These are phyloP conservation scores for Aquatica leii DNA, from an alignment of 2,888 invertebrate species.

Conservation along the genomic window DNA sequence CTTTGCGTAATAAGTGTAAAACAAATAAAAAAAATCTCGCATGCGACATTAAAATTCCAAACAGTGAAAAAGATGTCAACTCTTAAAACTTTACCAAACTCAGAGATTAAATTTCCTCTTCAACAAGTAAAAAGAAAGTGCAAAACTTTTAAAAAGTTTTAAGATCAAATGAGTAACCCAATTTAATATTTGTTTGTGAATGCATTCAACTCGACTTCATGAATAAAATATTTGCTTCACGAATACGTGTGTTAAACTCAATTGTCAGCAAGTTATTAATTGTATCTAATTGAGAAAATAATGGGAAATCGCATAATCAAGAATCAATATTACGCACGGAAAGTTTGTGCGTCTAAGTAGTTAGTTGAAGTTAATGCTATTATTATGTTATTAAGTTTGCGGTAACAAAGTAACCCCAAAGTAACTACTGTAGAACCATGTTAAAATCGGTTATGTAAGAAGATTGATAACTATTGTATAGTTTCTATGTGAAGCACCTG, in stretches of 20 bases:
- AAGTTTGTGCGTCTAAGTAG: slow-evolving; percentile 16
- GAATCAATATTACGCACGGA: neutral
- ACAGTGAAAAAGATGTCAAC: slow-evolving; percentile 19
- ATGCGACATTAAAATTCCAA: slow-evolving; percentile 11
- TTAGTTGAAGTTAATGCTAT: slow-evolving; percentile 15
- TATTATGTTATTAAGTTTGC: slow-evolving; percentile 15
- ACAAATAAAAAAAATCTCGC: too few species aligned
- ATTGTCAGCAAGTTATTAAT: neutral
- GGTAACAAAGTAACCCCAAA: slow-evolving; percentile 12
- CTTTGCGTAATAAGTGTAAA: too few species aligned
- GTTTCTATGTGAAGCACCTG: too few species aligned
- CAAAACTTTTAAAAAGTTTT: slow-evolving; percentile 17
- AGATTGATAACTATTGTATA: too few species aligned
- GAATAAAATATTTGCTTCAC: neutral
- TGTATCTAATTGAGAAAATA: neutral
- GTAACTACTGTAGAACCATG: too few species aligned
- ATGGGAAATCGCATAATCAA: slow-evolving; percentile 4
- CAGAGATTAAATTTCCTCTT: slow-evolving; percentile 22
- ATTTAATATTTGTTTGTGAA: slow-evolving; percentile 1
- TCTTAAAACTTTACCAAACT: slow-evolving; percentile 15
- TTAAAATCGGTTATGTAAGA: too few species aligned
- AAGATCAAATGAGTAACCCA: slow-evolving; percentile 13
- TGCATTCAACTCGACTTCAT: neutral
- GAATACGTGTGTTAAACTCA: neutral
- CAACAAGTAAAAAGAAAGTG: slow-evolving; percentile 11